A percentile compares a stretch with the other conserved stretches of the same genome.
Evolutionary conservation across 2,888 invertebrate species (phyloP).

Genomic region (Himalopsyche anomala): DNA sequence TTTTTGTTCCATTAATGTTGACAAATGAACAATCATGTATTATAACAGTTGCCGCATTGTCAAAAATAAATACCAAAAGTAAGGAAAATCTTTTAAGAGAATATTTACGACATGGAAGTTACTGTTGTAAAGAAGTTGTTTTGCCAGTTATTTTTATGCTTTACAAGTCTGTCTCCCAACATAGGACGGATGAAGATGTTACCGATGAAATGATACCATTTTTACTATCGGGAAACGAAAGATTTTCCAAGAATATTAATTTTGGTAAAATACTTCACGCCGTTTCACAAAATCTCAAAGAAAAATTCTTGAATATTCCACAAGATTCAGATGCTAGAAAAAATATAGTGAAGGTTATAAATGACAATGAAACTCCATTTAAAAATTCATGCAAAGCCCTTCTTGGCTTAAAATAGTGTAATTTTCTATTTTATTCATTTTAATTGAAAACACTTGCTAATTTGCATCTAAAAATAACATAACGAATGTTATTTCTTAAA

Average conservation of each 20-base stretch:
- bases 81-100: neutral
- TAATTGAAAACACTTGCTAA: no score
- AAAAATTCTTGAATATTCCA: neutral
- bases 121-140: neutral
- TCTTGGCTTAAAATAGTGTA: neutral
- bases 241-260: neutral
- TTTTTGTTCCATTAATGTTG: slow-evolving; percentile 6
- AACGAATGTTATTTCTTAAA: no score
- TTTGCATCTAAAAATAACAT: no score
- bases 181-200: neutral
- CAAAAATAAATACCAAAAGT: slow-evolving; percentile 14
- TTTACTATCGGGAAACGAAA: neutral
- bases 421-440: no score
- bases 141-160: slow-evolving; percentile 5
- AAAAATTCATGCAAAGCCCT: slow-evolving; percentile 15
- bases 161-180: neutral
- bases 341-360: neutral
- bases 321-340: slow-evolving; percentile 1
- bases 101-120: neutral
- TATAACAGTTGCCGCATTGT: neutral
- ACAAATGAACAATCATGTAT: neutral
- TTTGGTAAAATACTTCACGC: slow-evolving; percentile 9
- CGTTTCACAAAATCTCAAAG: slow-evolving; percentile 9
- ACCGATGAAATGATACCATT: neutral
- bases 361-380: slow-evolving; percentile 19